Evolutionary conservation across 2,888 invertebrate species (phyloP), one percentile per base, ranked within the genome.

Genomic region (Blastobasis lacticolella): DNA sequence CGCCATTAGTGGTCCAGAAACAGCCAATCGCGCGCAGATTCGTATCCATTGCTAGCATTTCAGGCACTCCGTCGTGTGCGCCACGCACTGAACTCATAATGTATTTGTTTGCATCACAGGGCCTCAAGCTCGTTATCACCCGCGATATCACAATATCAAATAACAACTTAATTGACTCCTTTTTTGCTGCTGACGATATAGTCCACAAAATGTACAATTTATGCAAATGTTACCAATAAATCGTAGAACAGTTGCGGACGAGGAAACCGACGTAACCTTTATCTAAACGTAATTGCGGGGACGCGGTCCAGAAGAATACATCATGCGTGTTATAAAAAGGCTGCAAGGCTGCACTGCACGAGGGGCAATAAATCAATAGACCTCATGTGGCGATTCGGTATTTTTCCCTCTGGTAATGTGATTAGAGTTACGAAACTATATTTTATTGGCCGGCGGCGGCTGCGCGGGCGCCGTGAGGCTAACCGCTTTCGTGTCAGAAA

Each of bases 391-490:
- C 60, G 69, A 66, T 61, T 60, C 61, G 65, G 64, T 64, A 65
- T 64, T 73, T 78, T 78, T 73, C 73, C 62, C 64, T 61, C 64
- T 63, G 66, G 64, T 74, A 71, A 69, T 67, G 66, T 69, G 72
- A 75, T 76, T 75, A 74, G 68, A 63, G 66, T 81, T 80, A 76
- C 75, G 77, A 78, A 81, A 81, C 69, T 58, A 64, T 67, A 70
- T 73, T 78, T 76, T 75, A 77, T 75, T 67, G 66, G 65, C 53
- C 54, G 50, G 40, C 48, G 37, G 49, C 38, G 48, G 43, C 23
- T 41, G 52, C 49, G 51, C 52, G 47, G 46, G 46, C 53, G 52
- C 54, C 52, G 47, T 62, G 66, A 71, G 71, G 71, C 64, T 62
- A 68, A 64, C 69, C 56, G 62, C 68, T 69, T 66, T 67, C 65